Evolutionary conservation across 2,888 invertebrate genomes (phyloP), one percentile per base, ranked within the genome.

Genomic region (Erpobdella octoculata): DNA sequence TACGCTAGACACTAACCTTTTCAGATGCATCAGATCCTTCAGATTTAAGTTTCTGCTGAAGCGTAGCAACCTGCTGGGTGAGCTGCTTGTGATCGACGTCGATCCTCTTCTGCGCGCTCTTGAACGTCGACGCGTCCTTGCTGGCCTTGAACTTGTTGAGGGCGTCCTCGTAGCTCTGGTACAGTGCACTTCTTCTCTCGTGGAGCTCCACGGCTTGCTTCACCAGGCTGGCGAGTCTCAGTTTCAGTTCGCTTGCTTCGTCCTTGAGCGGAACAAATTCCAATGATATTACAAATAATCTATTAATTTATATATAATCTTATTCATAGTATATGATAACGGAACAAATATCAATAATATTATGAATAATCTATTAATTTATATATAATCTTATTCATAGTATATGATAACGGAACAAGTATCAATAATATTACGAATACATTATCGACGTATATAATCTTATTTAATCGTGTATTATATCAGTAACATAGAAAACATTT

Each of bases 1-100:
- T n/a, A n/a, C n/a, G n/a, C n/a, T n/a, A n/a, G 3, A 46, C 18
- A n/a, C 33, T 18, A 28, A 88, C 86, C 81, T 86, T 87, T 58
- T 89, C 88, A 73, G 86, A 85, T 33, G 86, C 81, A 73, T 88
- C 88, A n/a, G 86, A 83, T 8, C 86, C 85, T 76, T 88, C 88
- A 18, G 83, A 78, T 78, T 88, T 88, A 65, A 88, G 79, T 75
- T 87, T 87, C 73, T 76, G 79, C 77, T 83, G 80, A 25, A 88
- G 82, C 71, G 86, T 86, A 41, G 84, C 78, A 46, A 89, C 85
- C 62, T 85, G 81, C 65, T 82, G 83, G 0, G 86, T 86, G 61
- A 87, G 85, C 75, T 81, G 85, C 79, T 87, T 88, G 78, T 88
- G 86, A 71, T 88, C 87, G 38, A 83, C 83, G 75, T 87, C 87